Percentiles rank a stretch among this genome's conserved stretches.
Evolutionary conservation across 53 echinoderm and acorn worm species (phyloP).

Genomic region (Hippasteria phrygiana): DNA sequence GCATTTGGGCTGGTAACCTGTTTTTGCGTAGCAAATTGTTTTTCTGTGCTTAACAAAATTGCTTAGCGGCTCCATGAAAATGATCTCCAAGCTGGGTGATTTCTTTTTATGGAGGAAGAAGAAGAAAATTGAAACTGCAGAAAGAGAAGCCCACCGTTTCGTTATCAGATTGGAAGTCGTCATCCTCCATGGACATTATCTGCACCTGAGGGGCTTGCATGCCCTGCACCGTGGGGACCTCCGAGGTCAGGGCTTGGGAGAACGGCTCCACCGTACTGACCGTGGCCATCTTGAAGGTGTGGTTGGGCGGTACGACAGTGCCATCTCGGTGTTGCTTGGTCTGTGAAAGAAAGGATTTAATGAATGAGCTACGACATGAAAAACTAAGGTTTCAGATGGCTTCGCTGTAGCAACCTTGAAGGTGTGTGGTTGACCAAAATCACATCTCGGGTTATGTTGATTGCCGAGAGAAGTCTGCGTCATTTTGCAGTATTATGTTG

Average conservation of each 20-base stretch:
- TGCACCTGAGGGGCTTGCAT: conserved; percentile 49
- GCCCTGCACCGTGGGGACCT: conserved; percentile 39
- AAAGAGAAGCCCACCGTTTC: conserved; percentile 82
- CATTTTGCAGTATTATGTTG: too few relatives aligned
- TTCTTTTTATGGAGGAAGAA: too few relatives aligned
- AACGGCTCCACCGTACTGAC: conserved; percentile 56
- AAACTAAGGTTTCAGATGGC: background rate
- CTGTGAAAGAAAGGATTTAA: background rate
- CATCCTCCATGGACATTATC: conserved; percentile 96
- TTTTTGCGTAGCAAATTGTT: too few relatives aligned
- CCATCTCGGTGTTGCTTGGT: conserved; percentile 23
- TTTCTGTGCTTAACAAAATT: too few relatives aligned
- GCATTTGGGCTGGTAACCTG: too few relatives aligned
- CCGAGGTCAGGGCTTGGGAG: conserved; percentile 31
- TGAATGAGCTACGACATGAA: background rate
- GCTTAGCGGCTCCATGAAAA: too few relatives aligned
- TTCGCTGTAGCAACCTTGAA: too few relatives aligned
- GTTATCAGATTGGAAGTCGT: conserved; percentile 86
- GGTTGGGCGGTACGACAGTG: conserved; percentile 44
- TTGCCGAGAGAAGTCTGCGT: too few relatives aligned
- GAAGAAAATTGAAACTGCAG: too few relatives aligned
- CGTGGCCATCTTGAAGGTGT: conserved; percentile 65
- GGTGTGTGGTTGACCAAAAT: too few relatives aligned
- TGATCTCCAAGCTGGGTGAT: too few relatives aligned
- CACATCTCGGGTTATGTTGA: too few relatives aligned